Conservation (phyloP, 2,797 vertebrate genomes). For the Pogoniulus pusillus region DNA sequence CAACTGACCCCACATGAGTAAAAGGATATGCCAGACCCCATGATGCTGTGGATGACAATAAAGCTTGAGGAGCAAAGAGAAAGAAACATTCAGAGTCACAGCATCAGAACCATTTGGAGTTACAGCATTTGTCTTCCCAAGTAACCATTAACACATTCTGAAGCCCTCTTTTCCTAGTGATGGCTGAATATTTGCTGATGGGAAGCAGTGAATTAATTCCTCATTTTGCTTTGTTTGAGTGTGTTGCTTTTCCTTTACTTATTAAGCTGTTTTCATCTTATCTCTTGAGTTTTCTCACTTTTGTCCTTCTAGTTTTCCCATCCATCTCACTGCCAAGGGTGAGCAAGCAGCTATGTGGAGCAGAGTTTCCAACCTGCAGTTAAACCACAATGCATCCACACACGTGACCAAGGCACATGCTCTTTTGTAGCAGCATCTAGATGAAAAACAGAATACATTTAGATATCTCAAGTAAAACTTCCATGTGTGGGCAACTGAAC, state of each 20-base stretch:
- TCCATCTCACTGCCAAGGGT: rapidly evolving
- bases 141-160: too few species aligned
- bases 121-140: too few species aligned
- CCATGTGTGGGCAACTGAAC: neutral
- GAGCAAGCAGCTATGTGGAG: neutral
- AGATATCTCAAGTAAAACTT: neutral
- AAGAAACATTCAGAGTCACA: neutral
- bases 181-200: too few species aligned
- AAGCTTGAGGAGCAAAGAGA: neutral
- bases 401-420: neutral
- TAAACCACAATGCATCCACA: neutral
- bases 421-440: neutral
- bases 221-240: too few species aligned
- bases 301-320: neutral
- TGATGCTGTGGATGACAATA: neutral
- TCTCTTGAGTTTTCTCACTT: neutral
- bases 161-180: too few species aligned
- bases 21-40: neutral
- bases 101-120: neutral
- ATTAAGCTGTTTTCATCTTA: too few species aligned
- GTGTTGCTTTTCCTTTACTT: too few species aligned
- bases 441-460: neutral
- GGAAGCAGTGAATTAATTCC: too few species aligned
- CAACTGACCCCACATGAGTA: neutral
- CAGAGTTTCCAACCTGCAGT: neutral